These are phyloP conservation scores for Acropternis orthonyx DNA, from an alignment of 2,797 vertebrate genomes.

Conservation along the genomic window DNA sequence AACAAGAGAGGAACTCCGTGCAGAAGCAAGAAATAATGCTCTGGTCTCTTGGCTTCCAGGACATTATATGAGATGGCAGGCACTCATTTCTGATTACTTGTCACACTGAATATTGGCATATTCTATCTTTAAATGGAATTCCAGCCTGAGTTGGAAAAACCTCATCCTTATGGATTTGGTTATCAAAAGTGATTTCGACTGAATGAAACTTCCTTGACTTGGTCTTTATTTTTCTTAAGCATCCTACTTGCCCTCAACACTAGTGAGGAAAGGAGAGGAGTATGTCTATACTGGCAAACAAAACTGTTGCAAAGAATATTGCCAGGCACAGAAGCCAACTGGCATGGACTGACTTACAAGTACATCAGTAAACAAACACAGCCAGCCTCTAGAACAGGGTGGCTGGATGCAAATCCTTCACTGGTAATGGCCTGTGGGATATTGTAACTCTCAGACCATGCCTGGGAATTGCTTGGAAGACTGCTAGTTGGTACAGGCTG, in stretches of 20 bases:
- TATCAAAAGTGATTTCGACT: background rate
- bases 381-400: background rate
- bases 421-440: background rate
- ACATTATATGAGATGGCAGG: background rate
- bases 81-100: background rate
- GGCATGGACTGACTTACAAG: background rate
- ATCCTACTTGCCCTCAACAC: background rate
- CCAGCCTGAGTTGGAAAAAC: background rate
- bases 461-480: background rate
- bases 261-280: background rate
- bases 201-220: background rate
- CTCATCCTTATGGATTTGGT: background rate
- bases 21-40: background rate
- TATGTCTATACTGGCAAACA: background rate
- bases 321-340: background rate
- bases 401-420: slow-evolving; percentile 25
- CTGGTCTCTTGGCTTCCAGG: background rate
- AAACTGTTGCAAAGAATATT: background rate
- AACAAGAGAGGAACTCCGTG: background rate
- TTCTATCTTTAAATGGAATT: background rate
- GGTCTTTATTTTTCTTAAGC: background rate
- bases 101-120: background rate
- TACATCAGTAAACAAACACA: background rate
- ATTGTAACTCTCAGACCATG: background rate
- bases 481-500: slow-evolving; percentile 24